These are phyloP conservation scores for Hypocryptadius cinnamomeus DNA, from an alignment of 2,113 vertebrate genomes.

Conservation along the genomic window DNA sequence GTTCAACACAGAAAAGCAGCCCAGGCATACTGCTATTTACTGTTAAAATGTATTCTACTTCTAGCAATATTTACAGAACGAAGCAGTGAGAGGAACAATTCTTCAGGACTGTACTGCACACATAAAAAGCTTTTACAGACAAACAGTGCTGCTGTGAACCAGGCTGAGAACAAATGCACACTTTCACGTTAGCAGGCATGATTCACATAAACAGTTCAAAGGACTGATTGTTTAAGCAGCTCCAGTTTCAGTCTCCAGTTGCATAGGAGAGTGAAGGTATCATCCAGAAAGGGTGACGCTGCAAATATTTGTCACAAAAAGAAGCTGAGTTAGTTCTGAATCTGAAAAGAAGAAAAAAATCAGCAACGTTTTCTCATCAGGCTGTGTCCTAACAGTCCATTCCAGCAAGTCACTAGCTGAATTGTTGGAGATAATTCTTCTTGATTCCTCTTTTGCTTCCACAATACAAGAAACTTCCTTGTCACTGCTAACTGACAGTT, in stretches of 20 bases:
- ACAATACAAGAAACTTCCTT: neutral
- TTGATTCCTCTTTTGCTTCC: neutral
- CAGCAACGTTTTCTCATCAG: neutral
- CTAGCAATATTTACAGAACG: conserved; percentile 30
- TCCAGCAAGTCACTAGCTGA: neutral
- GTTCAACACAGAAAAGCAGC: conserved; percentile 21
- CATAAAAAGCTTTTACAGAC: conserved; percentile 15
- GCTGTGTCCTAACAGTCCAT: conserved; percentile 39
- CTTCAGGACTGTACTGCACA: conserved; percentile 30
- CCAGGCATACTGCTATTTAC: conserved; percentile 31
- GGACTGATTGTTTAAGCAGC: conserved; percentile 24
- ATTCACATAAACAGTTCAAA: conserved; percentile 24
- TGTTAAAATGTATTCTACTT: conserved; percentile 14
- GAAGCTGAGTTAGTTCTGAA: conserved; percentile 19
- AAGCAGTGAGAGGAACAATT: neutral
- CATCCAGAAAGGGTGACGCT: neutral
- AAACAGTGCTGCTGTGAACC: conserved; percentile 26
- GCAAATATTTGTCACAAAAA: conserved; percentile 29
- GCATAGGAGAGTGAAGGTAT: neutral
- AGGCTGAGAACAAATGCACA: neutral
- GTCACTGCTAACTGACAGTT: neutral
- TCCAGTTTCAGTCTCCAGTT: conserved; percentile 45
- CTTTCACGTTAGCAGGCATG: neutral
- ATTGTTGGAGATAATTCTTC: neutral
- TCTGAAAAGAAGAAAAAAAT: neutral